Evolutionary conservation across 1,140 invertebrate species (phyloP), one percentile per base, ranked within the genome.

Genomic region (Thaumetopoea pityocampa): DNA sequence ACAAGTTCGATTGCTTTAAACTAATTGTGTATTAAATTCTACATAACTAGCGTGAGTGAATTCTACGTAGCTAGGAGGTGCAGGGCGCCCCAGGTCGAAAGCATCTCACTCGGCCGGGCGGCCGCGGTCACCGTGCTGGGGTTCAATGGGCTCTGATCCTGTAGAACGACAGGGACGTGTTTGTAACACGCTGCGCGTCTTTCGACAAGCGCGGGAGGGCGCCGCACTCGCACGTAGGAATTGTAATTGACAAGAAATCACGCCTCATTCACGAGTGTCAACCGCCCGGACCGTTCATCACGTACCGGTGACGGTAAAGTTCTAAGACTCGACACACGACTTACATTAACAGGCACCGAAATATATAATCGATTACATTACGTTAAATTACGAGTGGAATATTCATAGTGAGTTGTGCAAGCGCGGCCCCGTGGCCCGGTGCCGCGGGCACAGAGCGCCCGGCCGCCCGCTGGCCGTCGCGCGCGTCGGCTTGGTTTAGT

Each of bases 91-190:
- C 19, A 33, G 49, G 36, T 32, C 28, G 48, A 38, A 44, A 27
- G 50, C 48, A 58, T 67, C 48, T 46, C 27, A 51, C 50, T 38
- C 48, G 33, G 50, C 53, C 50, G 23, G 55, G 38, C 32, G 35
- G 38, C 57, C 33, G 22, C 54, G 51, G 60, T 68, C 62, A 65
- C 55, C 53, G 52, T 60, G 60, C 65, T 68, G 65, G 61, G 65
- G 65, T 42, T 49, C 48, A 59, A 67, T 61, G 49, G 64, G 34
- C 53, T 54, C 52, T 50, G 54, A 53, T 62, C 58, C 60, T 60
- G 49, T 62, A 62, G 56, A 64, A 64, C 61, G 57, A 67, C 59
- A 65, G 47, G 52, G 23, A 28, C 35, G 36, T 49, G 48, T 34
- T 63, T 45, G 49, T 55, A 59, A 51, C 48, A 14, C 20, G 22